Base-by-base conservation (phyloP, 2,113 vertebrate species). In the Lethenteron camtschaticum region DNA sequence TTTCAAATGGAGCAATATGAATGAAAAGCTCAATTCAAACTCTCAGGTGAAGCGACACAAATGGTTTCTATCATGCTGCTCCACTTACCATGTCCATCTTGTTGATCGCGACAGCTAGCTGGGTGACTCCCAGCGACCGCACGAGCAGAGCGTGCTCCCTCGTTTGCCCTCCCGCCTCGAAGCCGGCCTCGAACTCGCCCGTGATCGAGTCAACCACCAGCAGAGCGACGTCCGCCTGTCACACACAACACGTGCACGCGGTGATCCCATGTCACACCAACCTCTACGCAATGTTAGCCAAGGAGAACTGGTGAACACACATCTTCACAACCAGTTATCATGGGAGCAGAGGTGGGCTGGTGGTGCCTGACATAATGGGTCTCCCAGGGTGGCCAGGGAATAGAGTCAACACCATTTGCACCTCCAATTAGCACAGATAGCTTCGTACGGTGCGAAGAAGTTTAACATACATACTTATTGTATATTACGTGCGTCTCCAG, bases 101-200 rank as follows among this genome's bases (percentile, higher is more conserved):
- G 80, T 96, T 96, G 78, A 96, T 82, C 8, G 89, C 90, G 72
- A 99, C 89, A 58, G 86, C 90, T 69, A 99, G 82, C 75, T 99
- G 94, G 3, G 90, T 96, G 74, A 99, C 92, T n/a, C 94, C 90
- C 9, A 99, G 85, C 69, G 94, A 99, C 1, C 94, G 87, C 71
- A 96, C 94, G 76, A 96, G 75, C 58, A 96, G 79, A n/a, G 86
- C 92, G 69, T 99, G 92, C 72, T 99, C 92, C 74, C 94, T 81
- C 59, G 94, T 96, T 71, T 99, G 92, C 71, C 94, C 92, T 3
- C 94, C 94, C 0, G 94, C 89, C 74, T 99, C 94, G 73, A 99
- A 96, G 2, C 94, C 94, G 1, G 94, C 94, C 81, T 99, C 94
- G 75, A 99, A 99, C 76, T 89, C 94, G 68, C 94, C 92, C 70